Evolutionary conservation across 2,797 vertebrate genomes (phyloP).

Genomic region (Sphaeramia orbicularis): DNA sequence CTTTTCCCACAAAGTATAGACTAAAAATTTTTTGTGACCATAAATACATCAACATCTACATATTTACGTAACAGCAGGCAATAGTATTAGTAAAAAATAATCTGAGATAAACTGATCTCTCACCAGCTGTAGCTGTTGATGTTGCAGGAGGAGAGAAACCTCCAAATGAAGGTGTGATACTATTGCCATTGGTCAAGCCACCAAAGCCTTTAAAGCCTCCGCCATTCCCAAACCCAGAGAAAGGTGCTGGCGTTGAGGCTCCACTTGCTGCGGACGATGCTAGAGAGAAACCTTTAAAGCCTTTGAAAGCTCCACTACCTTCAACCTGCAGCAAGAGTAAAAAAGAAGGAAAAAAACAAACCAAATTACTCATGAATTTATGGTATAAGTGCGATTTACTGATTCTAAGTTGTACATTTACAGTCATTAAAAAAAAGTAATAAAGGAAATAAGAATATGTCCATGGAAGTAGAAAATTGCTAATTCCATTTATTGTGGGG

Average conservation of each 20-base stretch:
- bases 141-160: conserved; percentile 64
- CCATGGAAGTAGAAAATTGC: no score
- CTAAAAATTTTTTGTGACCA: no score
- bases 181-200: conserved; percentile 80
- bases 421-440: background rate
- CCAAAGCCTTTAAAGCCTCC: conserved; percentile 75
- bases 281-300: conserved; percentile 83
- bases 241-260: conserved; percentile 18
- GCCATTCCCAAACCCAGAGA: conserved; percentile 77
- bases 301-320: conserved; percentile 75
- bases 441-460: no score
- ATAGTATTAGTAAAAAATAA: no score
- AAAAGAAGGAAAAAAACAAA: conserved; percentile 7
- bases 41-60: no score
- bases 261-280: conserved; percentile 2
- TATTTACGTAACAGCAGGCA: no score
- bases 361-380: no score
- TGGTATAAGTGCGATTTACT: no score
- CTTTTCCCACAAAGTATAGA: no score
- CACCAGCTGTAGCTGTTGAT: conserved; percentile 67
- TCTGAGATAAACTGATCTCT: conserved; percentile 17
- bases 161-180: conserved; percentile 49
- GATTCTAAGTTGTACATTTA: background rate
- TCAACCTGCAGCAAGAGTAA: conserved; percentile 65
- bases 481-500: no score